These are phyloP conservation scores for Nemoura dubitans DNA, from an alignment of 2,888 invertebrate species.

Conservation along the genomic window DNA sequence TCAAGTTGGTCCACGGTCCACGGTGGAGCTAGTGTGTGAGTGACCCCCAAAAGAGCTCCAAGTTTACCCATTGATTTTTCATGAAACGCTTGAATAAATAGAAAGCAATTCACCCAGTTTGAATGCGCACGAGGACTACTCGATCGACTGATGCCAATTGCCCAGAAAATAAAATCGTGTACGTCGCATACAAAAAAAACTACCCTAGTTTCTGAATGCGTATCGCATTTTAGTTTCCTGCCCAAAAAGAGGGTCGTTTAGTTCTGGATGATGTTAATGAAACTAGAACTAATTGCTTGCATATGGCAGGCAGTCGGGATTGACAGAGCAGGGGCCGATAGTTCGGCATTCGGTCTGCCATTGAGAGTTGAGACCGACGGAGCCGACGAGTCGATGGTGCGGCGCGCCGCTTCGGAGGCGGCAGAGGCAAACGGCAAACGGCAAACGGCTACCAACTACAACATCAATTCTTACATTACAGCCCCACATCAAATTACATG, in stretches of 20 bases:
- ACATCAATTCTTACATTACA: neutral
- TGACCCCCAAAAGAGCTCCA: neutral
- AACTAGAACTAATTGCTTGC: constrained; percentile 17
- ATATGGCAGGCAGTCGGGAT: neutral
- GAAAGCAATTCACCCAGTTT: neutral
- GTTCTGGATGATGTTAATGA: constrained; percentile 13
- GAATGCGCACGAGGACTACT: neutral
- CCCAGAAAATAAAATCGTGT: neutral
- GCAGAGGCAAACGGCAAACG: no score
- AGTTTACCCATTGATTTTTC: constrained; percentile 7
- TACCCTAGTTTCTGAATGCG: neutral
- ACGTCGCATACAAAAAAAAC: neutral
- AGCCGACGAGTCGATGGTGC: no score
- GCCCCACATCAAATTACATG: neutral
- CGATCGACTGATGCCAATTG: neutral
- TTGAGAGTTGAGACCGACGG: no score
- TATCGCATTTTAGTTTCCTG: constrained; percentile 7
- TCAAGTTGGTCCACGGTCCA: neutral
- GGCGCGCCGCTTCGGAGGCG: neutral
- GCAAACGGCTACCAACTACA: neutral
- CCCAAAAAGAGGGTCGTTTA: neutral
- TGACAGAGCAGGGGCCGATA: neutral
- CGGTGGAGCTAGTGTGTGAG: neutral
- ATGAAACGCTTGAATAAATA: constrained; percentile 12
- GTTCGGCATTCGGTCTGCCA: no score